Evolutionary conservation across 2,888 invertebrate genomes (phyloP).

Genomic region (Brachypterus glaber): DNA sequence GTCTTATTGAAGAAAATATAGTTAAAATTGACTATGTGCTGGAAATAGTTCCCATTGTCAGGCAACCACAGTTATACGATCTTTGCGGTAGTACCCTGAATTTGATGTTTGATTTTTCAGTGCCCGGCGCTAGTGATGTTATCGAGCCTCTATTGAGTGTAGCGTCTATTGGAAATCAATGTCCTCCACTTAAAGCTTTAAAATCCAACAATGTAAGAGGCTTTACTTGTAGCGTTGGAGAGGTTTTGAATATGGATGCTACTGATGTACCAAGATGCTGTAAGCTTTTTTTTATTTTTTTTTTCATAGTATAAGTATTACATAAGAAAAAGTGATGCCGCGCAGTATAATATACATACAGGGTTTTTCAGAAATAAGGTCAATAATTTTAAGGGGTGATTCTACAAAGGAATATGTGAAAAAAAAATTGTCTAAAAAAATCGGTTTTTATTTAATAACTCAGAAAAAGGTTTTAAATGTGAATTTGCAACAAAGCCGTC

Average conservation of each 20-base stretch:
- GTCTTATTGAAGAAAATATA: conserved; percentile 73
- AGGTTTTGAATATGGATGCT: conserved; percentile 88
- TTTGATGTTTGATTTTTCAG: conserved; percentile 87
- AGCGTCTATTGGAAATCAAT: conserved; percentile 82
- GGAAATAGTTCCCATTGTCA: conserved; percentile 76
- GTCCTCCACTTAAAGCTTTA: conserved; percentile 81
- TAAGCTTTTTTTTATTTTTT: conserved; percentile 46
- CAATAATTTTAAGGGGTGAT: no score
- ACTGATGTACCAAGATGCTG: conserved; percentile 86
- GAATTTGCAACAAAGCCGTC: no score
- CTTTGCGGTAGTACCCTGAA: conserved; percentile 89
- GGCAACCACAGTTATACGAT: conserved; percentile 87
- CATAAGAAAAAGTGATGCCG: no score
- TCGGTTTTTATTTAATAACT: no score
- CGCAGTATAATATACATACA: no score
- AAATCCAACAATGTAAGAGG: conserved; percentile 78
- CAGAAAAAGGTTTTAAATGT: no score
- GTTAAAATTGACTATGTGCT: conserved; percentile 84
- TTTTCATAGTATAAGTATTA: neutral
- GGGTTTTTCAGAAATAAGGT: no score
- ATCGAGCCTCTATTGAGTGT: conserved; percentile 84
- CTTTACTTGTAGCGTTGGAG: conserved; percentile 87
- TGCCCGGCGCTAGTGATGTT: conserved; percentile 83
- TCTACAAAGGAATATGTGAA: neutral
- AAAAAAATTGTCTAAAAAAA: no score